A percentile compares a stretch with the other conserved stretches of the same genome.
These are phyloP conservation scores for Latrodectus geometricus DNA, from an alignment of 1,140 invertebrate genomes.

Conservation along the genomic window DNA sequence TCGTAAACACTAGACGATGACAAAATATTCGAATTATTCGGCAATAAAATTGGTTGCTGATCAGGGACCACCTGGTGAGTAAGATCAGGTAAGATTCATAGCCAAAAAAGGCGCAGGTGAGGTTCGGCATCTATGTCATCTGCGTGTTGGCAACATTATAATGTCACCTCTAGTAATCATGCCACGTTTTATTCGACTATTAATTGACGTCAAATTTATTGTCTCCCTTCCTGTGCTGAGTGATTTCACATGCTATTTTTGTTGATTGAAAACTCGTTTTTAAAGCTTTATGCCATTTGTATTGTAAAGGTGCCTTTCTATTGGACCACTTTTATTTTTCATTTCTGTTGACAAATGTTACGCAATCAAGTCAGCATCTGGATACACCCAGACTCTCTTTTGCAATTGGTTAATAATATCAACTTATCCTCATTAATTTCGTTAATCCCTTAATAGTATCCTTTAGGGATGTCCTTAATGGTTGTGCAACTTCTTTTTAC, in stretches of 20 bases:
- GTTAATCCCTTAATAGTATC: background rate
- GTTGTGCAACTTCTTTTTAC: too few relatives aligned
- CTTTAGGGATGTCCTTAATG: too few relatives aligned
- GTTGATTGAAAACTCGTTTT: background rate
- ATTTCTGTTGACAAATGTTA: background rate
- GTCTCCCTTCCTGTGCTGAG: conserved; percentile 11
- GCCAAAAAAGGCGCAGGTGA: background rate
- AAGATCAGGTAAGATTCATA: background rate
- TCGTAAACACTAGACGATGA: conserved; percentile 55
- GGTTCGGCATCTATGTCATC: background rate
- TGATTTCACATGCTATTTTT: conserved; percentile 12
- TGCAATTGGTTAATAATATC: background rate
- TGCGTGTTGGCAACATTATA: conserved; percentile 16
- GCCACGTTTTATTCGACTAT: conserved; percentile 33
- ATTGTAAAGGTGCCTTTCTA: background rate
- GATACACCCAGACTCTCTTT: background rate
- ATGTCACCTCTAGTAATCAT: conserved; percentile 21
- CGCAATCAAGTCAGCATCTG: background rate
- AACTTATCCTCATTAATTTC: background rate
- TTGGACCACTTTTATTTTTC: background rate
- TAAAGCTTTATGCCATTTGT: background rate
- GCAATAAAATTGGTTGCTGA: conserved; percentile 42
- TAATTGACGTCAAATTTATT: conserved; percentile 47
- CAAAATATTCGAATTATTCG: conserved; percentile 61
- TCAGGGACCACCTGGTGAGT: conserved; percentile 36